Evolutionary conservation across 2,888 invertebrate genomes (phyloP), one percentile per base, ranked within the genome.

Genomic region (Anoncus sp.): DNA sequence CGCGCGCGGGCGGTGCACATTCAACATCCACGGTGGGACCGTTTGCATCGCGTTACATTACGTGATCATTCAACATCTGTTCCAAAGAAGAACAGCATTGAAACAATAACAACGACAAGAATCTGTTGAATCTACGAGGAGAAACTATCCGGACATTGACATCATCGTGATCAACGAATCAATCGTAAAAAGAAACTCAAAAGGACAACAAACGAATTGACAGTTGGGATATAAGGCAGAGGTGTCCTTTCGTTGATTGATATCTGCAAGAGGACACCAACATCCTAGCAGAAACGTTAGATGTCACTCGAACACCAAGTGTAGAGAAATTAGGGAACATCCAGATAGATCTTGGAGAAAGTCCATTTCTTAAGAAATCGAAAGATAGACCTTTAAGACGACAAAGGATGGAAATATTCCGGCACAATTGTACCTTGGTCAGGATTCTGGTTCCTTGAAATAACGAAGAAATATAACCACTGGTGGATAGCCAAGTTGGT

Each of bases 1-100:
- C 88, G 88, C 88, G 88, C 86, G 89, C 89, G 89, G 89, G 88
- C 88, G 88, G 87, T 88, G 89, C 87, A 87, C 31, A 51, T 65
- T 47, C 51, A 65, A 65, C 65, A 65, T 51, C 65, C 35, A 38
- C 51, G 22, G 24, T 18, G 63, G 63, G n/a, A n/a, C 49, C 49
- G 47, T 27, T 31, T 57, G 31, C 55, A 55, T 45, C n/a, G n/a
- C n/a, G n/a, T 3, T 45, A 3, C 9, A 18, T 5, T 31, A 31
- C 31, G 31, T 5, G 31, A 31, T 31, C n/a, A 31, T 31, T 7
- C 31, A 7, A 3, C 4, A 31, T 31, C 31, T 31, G 31, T 31
- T 31, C 31, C n/a, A n/a, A n/a, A n/a, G n/a, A n/a, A n/a, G 31
- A 31, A 40, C 40, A 4, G 40, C 40, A 40, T 40, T 40, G 10